Evolutionary conservation across 2,797 vertebrate species (phyloP).

Genomic region (Sebastes oblongus): DNA sequence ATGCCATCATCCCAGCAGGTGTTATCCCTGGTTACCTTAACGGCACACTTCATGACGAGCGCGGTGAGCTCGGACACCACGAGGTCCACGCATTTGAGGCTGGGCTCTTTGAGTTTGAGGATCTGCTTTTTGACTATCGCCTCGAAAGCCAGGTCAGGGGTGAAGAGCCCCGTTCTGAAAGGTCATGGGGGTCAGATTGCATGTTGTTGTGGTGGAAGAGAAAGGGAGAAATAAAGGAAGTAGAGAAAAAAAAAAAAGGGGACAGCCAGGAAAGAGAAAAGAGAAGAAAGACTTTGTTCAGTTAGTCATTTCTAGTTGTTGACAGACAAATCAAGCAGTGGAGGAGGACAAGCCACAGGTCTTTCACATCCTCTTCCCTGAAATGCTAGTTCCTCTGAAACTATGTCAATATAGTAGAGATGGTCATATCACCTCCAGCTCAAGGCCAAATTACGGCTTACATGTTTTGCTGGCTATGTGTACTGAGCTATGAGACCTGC

Average conservation of each 20-base stretch:
- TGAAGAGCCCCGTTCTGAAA: conserved; percentile 92
- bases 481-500: conserved; percentile 63
- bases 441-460: background rate
- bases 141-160: conserved; percentile 93
- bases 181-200: conserved; percentile 47
- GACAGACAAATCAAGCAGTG: conserved; percentile 55
- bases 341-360: conserved; percentile 74
- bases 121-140: conserved; percentile 95
- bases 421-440: background rate
- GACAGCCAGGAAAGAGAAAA: conserved; percentile 49
- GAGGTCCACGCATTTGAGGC: conserved; percentile 93
- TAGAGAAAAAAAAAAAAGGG: conserved; percentile 1
- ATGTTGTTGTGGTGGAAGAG: conserved; percentile 45
- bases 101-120: conserved; percentile 92
- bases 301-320: conserved; percentile 75
- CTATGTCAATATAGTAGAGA: conserved; percentile 2
- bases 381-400: conserved; percentile 16
- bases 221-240: conserved; percentile 43
- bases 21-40: conserved; percentile 85
- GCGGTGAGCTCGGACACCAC: conserved; percentile 91
- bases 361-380: conserved; percentile 60
- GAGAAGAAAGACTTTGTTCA: conserved; percentile 61
- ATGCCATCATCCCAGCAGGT: conserved; percentile 28
- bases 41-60: conserved; percentile 90
- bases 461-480: conserved; percentile 4